Evolutionary conservation across 2,888 invertebrate species (phyloP).

Genomic region (Drosophila multiciliata): DNA sequence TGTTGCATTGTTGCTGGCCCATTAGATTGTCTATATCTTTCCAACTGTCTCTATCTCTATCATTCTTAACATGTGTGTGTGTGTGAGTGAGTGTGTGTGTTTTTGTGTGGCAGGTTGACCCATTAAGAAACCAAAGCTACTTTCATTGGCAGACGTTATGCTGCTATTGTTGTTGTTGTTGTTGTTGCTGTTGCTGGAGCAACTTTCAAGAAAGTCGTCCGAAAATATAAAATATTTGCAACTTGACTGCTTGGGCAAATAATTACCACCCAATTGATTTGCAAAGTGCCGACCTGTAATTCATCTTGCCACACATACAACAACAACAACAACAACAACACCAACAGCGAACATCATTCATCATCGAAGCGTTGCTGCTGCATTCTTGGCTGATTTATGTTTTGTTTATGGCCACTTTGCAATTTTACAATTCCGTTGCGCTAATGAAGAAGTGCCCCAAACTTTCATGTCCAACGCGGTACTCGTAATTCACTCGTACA

Average conservation of each 20-base stretch:
- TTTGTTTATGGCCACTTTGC: conserved; percentile 61
- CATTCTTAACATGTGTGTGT: conserved; percentile 24
- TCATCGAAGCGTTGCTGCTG: conserved; percentile 25
- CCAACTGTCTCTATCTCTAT: background rate
- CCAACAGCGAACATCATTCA: conserved; percentile 53
- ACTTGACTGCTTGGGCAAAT: conserved; percentile 50
- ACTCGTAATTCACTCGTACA: conserved; percentile 56
- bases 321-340: background rate
- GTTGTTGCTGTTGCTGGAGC: conserved; percentile 20
- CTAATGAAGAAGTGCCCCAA: conserved; percentile 64
- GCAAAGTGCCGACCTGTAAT: conserved; percentile 47
- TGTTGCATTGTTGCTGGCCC: conserved; percentile 66
- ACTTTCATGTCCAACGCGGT: conserved; percentile 12
- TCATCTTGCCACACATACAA: conserved; percentile 36
- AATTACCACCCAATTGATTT: conserved; percentile 58
- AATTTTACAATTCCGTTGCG: conserved; percentile 54
- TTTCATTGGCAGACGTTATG: conserved; percentile 52
- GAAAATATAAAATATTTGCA: conserved; percentile 47
- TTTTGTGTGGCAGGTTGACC: conserved; percentile 57
- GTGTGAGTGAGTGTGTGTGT: conserved; percentile 31
- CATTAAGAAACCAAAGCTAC: conserved; percentile 61
- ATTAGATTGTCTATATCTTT: conserved; percentile 46
- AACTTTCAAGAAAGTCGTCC: conserved; percentile 40
- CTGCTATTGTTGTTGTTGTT: conserved; percentile 17
- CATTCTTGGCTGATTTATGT: conserved; percentile 62